Evolutionary conservation across 2,888 invertebrate species (phyloP).

Genomic region (Pristionchus japonicus): DNA sequence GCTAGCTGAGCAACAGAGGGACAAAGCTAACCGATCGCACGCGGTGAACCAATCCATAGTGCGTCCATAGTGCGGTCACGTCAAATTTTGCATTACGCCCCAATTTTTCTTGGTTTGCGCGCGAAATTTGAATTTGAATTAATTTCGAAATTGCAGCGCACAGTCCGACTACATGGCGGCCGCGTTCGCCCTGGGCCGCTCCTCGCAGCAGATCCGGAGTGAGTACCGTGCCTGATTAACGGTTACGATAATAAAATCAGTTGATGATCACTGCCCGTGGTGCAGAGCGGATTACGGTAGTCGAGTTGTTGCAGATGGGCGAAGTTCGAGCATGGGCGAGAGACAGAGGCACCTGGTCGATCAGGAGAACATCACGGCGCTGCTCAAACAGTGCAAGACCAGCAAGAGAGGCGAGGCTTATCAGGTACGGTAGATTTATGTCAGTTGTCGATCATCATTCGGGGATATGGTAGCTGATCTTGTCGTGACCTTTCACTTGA

Average conservation of each 20-base stretch:
- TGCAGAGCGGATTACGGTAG: background rate
- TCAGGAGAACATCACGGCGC: conserved; percentile 43
- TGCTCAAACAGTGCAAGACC: conserved; percentile 43
- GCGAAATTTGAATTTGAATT: conserved; percentile 22
- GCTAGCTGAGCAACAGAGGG: background rate
- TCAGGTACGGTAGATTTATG: no score
- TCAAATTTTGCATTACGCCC: conserved; percentile 25
- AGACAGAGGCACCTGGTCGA: background rate
- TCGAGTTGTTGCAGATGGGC: conserved; percentile 16
- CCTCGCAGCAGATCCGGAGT: conserved; percentile 22
- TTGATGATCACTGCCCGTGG: background rate
- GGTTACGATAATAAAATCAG: background rate
- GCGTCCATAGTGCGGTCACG: background rate
- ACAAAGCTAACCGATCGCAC: conserved; percentile 26
- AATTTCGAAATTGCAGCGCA: background rate
- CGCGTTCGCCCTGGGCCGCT: conserved; percentile 3
- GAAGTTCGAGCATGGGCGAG: conserved; percentile 20
- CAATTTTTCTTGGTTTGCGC: background rate
- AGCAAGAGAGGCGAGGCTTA: conserved; percentile 3
- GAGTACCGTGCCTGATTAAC: background rate
- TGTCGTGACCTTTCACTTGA: no score
- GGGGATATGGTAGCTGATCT: no score
- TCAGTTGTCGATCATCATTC: no score
- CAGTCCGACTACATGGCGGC: conserved; percentile 41
- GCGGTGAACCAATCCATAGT: background rate